Base-by-base conservation (phyloP, 1,140 invertebrate genomes). In the Chironomus striatipennis region DNA sequence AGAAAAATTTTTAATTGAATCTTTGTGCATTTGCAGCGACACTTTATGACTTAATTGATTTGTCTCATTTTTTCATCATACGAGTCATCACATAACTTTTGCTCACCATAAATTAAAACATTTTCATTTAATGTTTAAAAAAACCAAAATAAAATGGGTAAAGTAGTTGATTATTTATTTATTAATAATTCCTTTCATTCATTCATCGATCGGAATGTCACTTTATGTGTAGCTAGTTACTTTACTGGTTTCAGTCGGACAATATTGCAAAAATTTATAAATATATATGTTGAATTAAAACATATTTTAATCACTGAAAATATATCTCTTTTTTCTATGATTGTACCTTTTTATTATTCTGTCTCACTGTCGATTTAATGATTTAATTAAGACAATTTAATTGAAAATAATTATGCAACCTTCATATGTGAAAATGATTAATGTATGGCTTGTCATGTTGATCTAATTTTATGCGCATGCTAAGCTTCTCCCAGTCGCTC, bases 341-440 rank as follows among this genome's bases (percentile, higher is more conserved):
- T n/a, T 34, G 24, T 34, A 34, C 24, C 24, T 34, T 34, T 34
- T 2, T 34, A 2, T 34, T n/a, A 15, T 57, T 57, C 4, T 57
- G 12, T 57, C 12, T 57, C 47, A 47, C 8, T 57, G 47, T 57
- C 12, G 65, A 70, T 18, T 18, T 70, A 70, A 70, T 70, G 65
- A 70, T 70, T 70, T 70, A 70, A 70, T 70, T 70, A 70, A 70
- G 65, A 70, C 65, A 70, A 70, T 70, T 70, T 70, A 70, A 70
- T 70, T 70, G 65, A 70, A 70, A 70, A 70, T 70, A 70, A 70
- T 70, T 70, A 57, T 57, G 47, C 47, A 57, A 57, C 47, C 47
- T 57, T 57, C 47, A 57, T 57, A 57, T 57, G 47, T 57, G 47
- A 57, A 57, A 57, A 57, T 57, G 47, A 57, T 57, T 57, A 57